phyloP scores from a whole-genome alignment of 2,113 vertebrate species.

The Gavia stellata region DNA sequence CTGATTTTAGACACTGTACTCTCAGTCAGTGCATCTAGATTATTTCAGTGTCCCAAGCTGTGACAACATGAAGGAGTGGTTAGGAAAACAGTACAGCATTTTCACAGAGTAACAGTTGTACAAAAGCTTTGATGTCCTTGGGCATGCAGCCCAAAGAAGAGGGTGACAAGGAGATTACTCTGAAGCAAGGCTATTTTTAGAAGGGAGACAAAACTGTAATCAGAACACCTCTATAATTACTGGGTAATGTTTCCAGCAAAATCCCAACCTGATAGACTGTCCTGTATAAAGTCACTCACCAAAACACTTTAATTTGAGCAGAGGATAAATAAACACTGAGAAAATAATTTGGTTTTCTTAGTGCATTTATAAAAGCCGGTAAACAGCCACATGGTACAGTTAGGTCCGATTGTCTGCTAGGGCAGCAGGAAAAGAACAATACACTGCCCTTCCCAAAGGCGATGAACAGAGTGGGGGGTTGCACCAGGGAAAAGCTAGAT shows the following conservation, averaged over 20 bases:
- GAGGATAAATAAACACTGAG: slow-evolving; percentile 1
- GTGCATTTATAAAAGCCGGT: neutral
- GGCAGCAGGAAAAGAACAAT: neutral
- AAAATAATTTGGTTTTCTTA: neutral
- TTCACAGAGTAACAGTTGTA: neutral
- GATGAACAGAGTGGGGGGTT: neutral
- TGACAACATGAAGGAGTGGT: neutral
- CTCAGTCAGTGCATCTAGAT: neutral
- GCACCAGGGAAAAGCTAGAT: neutral
- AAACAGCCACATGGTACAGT: neutral
- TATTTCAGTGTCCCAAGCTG: neutral
- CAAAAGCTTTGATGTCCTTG: neutral
- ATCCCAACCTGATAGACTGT: slow-evolving; percentile 2
- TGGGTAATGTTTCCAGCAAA: slow-evolving; percentile 16
- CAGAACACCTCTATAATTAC: slow-evolving; percentile 40
- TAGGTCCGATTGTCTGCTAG: neutral
- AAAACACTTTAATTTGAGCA: neutral
- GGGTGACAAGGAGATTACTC: slow-evolving; percentile 42
- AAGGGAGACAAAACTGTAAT: slow-evolving; percentile 26
- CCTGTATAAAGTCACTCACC: neutral
- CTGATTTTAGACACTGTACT: neutral
- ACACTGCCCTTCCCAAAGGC: neutral
- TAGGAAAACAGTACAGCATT: neutral
- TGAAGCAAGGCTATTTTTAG: slow-evolving; percentile 62
- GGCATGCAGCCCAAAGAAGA: slow-evolving; percentile 13